Base-by-base conservation (phyloP, 2,797 vertebrate species). In the Sebastes baramenuke region DNA sequence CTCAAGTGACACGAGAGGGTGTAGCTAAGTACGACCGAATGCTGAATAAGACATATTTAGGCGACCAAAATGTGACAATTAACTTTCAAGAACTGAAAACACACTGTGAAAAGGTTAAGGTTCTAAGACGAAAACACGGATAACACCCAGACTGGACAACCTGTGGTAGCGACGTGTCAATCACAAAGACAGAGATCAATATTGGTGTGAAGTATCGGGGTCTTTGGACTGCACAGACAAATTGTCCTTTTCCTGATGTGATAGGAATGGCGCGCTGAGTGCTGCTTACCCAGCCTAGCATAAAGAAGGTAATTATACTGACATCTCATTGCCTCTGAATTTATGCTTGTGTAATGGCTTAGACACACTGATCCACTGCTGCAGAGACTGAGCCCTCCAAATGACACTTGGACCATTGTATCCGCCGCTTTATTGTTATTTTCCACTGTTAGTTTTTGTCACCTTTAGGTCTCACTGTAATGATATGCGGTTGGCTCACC, bases 281-380 rank as follows among this genome's bases (percentile, higher is more conserved):
- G 71, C 22, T 64, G 49, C 69, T 77, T 66, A 75, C 4, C 67
- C 75, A 67, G 67, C 54, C 69, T 12, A 8, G 49, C 71, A 75
- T 78, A 67, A 75, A 76, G 68, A 34, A 59, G 49, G 59, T 76
- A 76, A 82, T 88, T 78, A 84, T 36, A 29, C 67, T 59, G 79
- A 80, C 80, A 22, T 67, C 79, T 77, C 79, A 46, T 78, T 72
- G 81, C 69, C 56, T 75, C 34, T 67, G 67, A 61, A 75, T 75
- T 72, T 52, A 67, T 84, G 79, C 20, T 18, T 30, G 29, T 30
- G 66, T 79, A 68, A 79, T 34, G 72, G 56, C 67, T 52, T 0
- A 13, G 61, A 64, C 69, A 22, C 46, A 22, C 27, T 34, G 73
- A 75, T 29, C 11, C 65, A 2, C 38, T 11, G 56, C 65, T 14